Conservation (phyloP, 2,888 invertebrate genomes). For the Campoplex capitator region DNA sequence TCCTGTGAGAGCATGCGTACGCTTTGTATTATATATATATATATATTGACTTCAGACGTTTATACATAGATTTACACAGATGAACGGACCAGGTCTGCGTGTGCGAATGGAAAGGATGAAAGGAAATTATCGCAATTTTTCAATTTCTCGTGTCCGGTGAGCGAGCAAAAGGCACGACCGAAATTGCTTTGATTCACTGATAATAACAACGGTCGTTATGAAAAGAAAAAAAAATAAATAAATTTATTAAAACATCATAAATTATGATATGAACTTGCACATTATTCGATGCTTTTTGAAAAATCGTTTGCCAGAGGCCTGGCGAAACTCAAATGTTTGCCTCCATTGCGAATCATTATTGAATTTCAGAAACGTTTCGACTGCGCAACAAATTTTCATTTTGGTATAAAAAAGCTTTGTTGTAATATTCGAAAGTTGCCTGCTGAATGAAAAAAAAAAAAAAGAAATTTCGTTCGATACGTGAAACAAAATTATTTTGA, state of each 20-base stretch:
- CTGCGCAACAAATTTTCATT: no score
- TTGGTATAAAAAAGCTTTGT: no score
- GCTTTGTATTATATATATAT: background rate
- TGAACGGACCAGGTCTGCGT: background rate
- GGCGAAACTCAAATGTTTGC: no score
- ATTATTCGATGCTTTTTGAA: no score
- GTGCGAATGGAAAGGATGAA: constrained; percentile 33
- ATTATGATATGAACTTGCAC: no score
- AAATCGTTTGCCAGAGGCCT: no score
- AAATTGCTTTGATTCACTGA: constrained; percentile 51
- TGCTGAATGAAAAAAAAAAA: no score
- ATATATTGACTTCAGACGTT: background rate
- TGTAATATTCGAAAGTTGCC: no score
- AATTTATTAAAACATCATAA: background rate
- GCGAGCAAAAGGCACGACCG: constrained; percentile 24
- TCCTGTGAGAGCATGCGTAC: background rate
- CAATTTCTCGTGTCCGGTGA: constrained; percentile 56
- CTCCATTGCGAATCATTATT: no score
- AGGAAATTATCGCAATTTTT: constrained; percentile 65
- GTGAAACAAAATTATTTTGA: no score
- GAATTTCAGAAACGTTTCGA: no score
- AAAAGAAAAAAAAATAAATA: background rate
- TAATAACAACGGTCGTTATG: background rate
- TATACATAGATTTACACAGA: background rate
- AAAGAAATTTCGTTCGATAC: no score